Conservation (phyloP, 2,113 vertebrate species). For the Bubalus kerabau region DNA sequence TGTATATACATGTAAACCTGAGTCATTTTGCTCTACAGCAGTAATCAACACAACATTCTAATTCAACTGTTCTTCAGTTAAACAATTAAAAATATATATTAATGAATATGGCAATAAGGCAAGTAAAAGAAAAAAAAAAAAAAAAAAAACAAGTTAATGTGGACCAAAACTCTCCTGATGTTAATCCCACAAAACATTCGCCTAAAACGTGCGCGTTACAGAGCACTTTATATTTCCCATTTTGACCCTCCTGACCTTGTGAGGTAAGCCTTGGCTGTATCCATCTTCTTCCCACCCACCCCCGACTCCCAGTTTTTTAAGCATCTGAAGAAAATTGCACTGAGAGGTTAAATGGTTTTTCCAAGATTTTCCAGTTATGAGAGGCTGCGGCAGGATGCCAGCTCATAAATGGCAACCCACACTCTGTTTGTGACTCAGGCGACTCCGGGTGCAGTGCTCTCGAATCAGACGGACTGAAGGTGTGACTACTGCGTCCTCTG, state of each 20-base stretch:
- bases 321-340: background rate
- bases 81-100: background rate
- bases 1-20: background rate
- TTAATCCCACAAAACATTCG: background rate
- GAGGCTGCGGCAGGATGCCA: background rate
- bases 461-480: no score
- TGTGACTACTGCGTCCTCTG: rapidly evolving
- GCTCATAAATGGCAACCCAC: background rate
- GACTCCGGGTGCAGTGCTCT: background rate
- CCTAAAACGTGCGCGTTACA: background rate
- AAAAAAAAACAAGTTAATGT: background rate
- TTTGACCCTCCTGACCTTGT: background rate
- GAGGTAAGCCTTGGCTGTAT: background rate
- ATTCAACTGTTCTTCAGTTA: background rate
- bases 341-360: background rate
- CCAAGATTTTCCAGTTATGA: background rate
- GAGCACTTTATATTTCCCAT: background rate
- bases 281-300: background rate
- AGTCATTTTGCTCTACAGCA: background rate
- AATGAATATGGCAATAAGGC: background rate
- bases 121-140: background rate
- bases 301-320: background rate
- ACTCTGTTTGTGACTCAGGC: background rate
- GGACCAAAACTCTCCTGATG: background rate
- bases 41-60: background rate